phyloP scores from a whole-genome alignment of 64 coral and sea anemone species.

The Astreopora myriophthalma region DNA sequence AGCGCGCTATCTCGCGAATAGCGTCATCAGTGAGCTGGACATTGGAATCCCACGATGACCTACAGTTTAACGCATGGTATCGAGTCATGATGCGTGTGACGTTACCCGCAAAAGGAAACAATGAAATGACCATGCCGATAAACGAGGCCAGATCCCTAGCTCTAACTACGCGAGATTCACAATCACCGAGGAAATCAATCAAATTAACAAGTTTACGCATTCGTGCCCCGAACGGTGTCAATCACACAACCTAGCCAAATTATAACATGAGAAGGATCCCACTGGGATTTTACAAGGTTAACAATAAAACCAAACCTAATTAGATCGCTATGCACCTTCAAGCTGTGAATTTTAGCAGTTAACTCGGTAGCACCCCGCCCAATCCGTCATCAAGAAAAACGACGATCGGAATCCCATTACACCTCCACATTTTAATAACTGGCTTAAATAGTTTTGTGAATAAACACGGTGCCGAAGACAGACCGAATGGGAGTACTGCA shows the following conservation, averaged over 20 bases:
- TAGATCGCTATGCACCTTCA: not conserved
- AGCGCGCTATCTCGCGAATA: too few species aligned
- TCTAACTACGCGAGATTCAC: not conserved
- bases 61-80: not conserved
- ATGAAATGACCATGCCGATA: not conserved
- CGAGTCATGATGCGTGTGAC: not conserved
- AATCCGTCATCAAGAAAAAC: constrained; percentile 31
- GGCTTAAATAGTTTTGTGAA: constrained; percentile 16
- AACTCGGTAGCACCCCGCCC: not conserved
- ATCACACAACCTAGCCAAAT: constrained; percentile 15
- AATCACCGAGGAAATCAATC: not conserved
- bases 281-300: not conserved
- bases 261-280: not conserved
- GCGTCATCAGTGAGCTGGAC: too few species aligned
- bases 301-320: not conserved
- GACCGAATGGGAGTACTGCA: constrained; percentile 9
- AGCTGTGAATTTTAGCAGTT: too few species aligned
- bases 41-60: too few species aligned
- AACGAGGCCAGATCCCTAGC: not conserved
- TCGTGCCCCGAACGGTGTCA: not conserved
- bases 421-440: constrained; percentile 3
- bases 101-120: not conserved
- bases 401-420: not conserved
- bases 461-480: constrained; percentile 1
- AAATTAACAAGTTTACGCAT: not conserved